Evolutionary conservation across 2,113 vertebrate genomes (phyloP).

Genomic region (Myotis brandtii): DNA sequence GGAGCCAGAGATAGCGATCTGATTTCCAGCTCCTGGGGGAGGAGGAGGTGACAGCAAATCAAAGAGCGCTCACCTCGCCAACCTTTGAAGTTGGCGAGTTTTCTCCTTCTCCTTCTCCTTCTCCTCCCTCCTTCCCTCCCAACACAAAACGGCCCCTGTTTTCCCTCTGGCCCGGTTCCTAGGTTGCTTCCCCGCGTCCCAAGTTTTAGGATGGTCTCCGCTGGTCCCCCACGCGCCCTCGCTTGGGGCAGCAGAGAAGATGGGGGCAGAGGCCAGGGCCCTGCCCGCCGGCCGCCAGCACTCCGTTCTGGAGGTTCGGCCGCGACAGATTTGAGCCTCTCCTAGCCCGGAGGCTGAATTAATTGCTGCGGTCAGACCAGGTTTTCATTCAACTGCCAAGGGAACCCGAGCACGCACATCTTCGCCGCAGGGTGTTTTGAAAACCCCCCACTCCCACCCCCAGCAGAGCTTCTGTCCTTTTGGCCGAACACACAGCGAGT

Average conservation of each 20-base stretch:
- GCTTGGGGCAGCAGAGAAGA: background rate
- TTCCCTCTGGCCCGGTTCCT: background rate
- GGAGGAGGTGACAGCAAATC: slow-evolving; percentile 82
- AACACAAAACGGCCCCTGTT: background rate
- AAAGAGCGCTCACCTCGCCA: slow-evolving; percentile 63
- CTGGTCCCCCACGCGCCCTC: background rate
- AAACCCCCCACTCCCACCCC: background rate
- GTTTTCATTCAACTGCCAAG: background rate
- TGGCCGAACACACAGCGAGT: no score
- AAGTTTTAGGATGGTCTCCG: background rate
- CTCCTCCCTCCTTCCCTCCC: background rate
- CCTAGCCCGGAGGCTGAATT: background rate
- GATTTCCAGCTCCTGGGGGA: slow-evolving; percentile 81
- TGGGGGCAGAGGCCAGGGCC: background rate
- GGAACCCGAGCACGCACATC: background rate
- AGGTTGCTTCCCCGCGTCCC: background rate
- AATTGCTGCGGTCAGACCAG: background rate
- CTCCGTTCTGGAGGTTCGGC: no score
- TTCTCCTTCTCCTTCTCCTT: background rate
- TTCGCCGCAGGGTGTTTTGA: background rate
- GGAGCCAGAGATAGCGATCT: slow-evolving; percentile 79
- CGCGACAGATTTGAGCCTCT: background rate
- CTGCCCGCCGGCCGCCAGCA: accelerated
- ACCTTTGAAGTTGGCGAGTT: background rate
- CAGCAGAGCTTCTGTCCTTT: background rate